These are phyloP conservation scores for Spodoptera picta DNA, from an alignment of 2,888 invertebrate genomes.

Conservation along the genomic window DNA sequence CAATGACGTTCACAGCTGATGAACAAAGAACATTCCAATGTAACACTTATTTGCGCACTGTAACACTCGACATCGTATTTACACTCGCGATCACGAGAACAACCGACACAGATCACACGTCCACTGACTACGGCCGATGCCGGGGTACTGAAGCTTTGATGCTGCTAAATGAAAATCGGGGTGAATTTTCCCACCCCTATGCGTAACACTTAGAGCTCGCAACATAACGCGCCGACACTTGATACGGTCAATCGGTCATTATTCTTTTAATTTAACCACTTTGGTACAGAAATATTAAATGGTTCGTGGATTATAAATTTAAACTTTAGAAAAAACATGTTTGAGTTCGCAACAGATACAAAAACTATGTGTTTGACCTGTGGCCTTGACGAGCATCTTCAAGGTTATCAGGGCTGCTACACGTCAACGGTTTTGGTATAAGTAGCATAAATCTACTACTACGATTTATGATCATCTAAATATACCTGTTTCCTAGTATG, in stretches of 20 bases:
- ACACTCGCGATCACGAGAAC: conserved; percentile 68
- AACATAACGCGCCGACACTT: conserved; percentile 56
- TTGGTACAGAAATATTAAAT: too few species aligned
- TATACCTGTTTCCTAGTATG: too few species aligned
- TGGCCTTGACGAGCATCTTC: conserved; percentile 10
- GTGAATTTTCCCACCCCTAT: conserved; percentile 64
- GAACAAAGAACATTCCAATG: conserved; percentile 57
- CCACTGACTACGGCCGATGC: conserved; percentile 72
- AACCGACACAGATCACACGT: conserved; percentile 64
- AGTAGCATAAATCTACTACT: too few species aligned
- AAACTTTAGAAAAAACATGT: neutral
- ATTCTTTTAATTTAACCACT: conserved; percentile 23
- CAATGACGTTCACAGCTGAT: conserved; percentile 36
- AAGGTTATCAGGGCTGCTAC: too few species aligned
- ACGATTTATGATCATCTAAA: too few species aligned
- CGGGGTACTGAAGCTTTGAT: conserved; percentile 75
- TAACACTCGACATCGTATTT: conserved; percentile 78
- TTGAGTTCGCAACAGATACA: neutral
- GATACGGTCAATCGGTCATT: conserved; percentile 54
- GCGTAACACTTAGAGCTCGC: conserved; percentile 59
- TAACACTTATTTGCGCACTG: conserved; percentile 67
- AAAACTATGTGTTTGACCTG: conserved; percentile 16
- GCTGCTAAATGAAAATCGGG: conserved; percentile 46
- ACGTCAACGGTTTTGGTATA: too few species aligned
- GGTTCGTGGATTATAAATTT: too few species aligned